A percentile compares a stretch with the other conserved stretches of the same genome.
phyloP scores from a whole-genome alignment of 2,888 invertebrate genomes.

The Pterostichus niger region DNA sequence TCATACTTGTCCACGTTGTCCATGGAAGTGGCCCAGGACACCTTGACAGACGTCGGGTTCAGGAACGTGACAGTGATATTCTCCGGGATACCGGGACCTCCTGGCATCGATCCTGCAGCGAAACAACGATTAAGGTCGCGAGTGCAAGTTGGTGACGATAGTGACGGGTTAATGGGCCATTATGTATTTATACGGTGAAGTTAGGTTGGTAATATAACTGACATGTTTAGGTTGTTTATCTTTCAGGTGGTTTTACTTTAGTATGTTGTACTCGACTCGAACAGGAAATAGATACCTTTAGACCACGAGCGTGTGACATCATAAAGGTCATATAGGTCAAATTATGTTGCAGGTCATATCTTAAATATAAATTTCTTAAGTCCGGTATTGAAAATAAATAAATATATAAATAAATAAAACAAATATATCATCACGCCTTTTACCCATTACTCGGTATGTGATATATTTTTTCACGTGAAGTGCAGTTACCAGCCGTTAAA shows the following conservation, averaged over 20 bases:
- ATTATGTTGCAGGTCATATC: too few relatives aligned
- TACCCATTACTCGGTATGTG: too few relatives aligned
- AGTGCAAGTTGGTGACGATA: not conserved
- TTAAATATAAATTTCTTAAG: too few relatives aligned
- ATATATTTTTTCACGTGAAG: too few relatives aligned
- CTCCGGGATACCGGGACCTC: conserved; percentile 86
- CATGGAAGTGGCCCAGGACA: conserved; percentile 91
- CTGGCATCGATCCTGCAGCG: conserved; percentile 86
- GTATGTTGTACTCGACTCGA: not conserved
- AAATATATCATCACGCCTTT: too few relatives aligned
- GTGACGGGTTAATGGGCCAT: conserved; percentile 2
- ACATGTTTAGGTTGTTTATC: not conserved
- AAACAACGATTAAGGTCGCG: conserved; percentile 33
- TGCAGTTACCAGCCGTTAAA: too few relatives aligned
- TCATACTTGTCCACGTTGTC: conserved; percentile 93
- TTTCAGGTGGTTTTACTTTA: too few relatives aligned
- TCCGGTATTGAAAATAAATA: too few relatives aligned
- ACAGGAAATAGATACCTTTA: not conserved
- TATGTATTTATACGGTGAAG: not conserved
- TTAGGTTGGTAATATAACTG: not conserved
- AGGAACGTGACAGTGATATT: conserved; percentile 94
- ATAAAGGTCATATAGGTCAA: too few relatives aligned
- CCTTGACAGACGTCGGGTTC: conserved; percentile 90
- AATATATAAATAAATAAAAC: too few relatives aligned
- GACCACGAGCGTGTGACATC: too few relatives aligned